Evolutionary conservation across 2,888 invertebrate genomes (phyloP).

Genomic region (Halocaridina rubra): DNA sequence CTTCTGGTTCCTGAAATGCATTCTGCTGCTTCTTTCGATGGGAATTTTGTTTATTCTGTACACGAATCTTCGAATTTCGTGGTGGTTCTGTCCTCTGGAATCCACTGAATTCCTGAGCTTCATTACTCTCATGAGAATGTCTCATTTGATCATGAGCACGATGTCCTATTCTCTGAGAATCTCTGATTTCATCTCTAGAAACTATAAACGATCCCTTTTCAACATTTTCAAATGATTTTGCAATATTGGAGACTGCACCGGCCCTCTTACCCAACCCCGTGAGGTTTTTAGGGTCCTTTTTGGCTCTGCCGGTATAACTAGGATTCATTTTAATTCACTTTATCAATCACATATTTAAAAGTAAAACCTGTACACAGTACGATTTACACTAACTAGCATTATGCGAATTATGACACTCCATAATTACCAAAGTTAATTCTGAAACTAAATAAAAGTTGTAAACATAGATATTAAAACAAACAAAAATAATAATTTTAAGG

Average conservation of each 20-base stretch:
- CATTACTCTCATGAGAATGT: neutral
- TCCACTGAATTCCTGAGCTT: neutral
- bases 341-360: neutral
- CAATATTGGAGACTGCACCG: slow-evolving; percentile 39
- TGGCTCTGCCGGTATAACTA: neutral
- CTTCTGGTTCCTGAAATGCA: too few relatives aligned
- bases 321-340: neutral
- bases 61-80: too few relatives aligned
- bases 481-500: neutral
- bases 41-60: too few relatives aligned
- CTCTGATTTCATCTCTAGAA: neutral
- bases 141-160: neutral
- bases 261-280: slow-evolving; percentile 24
- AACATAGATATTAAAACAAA: too few relatives aligned
- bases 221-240: slow-evolving; percentile 26
- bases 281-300: slow-evolving; percentile 34
- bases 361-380: neutral
- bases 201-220: neutral
- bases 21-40: too few relatives aligned
- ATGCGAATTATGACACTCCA: neutral
- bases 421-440: neutral
- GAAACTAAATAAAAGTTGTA: neutral
- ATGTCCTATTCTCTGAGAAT: neutral
- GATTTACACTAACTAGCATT: neutral
- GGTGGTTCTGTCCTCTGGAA: neutral